Conservation (phyloP, 1,140 invertebrate genomes). For the Cyphomyrmex costatus region DNA sequence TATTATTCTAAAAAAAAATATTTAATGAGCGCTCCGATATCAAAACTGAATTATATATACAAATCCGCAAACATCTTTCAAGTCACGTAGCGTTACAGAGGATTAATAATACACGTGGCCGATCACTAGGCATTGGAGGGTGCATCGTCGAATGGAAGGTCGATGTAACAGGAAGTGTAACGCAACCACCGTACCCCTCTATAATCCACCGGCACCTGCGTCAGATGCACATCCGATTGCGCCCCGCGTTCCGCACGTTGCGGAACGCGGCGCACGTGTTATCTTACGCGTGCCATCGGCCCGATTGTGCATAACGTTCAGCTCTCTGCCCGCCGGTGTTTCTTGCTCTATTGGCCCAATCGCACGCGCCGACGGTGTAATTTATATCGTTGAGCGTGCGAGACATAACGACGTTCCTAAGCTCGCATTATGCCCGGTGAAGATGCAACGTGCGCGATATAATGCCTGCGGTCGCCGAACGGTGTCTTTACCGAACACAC, state of each 20-base stretch:
- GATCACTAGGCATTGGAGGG: not conserved
- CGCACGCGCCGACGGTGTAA: conserved; percentile 62
- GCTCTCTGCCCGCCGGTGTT: conserved; percentile 54
- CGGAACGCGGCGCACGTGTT: conserved; percentile 39
- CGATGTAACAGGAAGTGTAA: conserved; percentile 31
- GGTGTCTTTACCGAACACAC: conserved; percentile 33
- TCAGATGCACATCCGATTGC: conserved; percentile 33
- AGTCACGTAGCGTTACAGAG: not conserved
- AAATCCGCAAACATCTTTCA: not conserved
- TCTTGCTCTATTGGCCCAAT: conserved; percentile 56
- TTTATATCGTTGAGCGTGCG: conserved; percentile 63
- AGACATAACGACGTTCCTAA: conserved; percentile 39
- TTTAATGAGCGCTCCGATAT: not conserved
- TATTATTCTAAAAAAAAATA: not conserved
- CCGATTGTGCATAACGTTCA: conserved; percentile 73
- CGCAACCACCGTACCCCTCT: not conserved
- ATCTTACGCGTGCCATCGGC: conserved; percentile 74
- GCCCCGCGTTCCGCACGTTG: conserved; percentile 51
- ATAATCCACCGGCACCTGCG: conserved; percentile 1
- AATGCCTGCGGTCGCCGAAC: conserved; percentile 41
- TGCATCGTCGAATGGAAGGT: not conserved
- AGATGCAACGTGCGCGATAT: conserved; percentile 42
- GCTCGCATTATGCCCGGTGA: conserved; percentile 17
- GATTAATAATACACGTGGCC: not conserved
- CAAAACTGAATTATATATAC: not conserved